phyloP scores from a whole-genome alignment of 2,888 invertebrate species.

The Tachina grossa region DNA sequence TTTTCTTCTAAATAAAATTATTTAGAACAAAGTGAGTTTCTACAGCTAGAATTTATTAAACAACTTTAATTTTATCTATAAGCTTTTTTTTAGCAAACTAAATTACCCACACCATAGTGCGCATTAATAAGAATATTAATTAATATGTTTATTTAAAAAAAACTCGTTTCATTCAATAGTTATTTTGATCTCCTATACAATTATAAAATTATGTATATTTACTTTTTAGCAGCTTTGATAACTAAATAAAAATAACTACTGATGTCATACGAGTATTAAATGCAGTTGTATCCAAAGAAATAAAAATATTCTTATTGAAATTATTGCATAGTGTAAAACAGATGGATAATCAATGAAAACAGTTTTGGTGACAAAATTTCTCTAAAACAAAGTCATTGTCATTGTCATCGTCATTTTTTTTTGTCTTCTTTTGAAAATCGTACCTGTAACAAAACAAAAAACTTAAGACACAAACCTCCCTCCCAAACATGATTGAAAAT shows the following conservation, averaged over 20 bases:
- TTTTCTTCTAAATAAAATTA: neutral
- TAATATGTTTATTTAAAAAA: neutral
- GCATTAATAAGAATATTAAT: conserved; percentile 33
- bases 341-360: too few species aligned
- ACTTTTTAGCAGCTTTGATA: neutral
- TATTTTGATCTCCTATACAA: neutral
- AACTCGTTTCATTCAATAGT: conserved; percentile 41
- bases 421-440: neutral
- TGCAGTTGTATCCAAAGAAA: neutral
- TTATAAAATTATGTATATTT: neutral
- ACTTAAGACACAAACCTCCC: conserved; percentile 55
- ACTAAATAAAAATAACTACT: conserved; percentile 26
- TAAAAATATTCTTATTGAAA: too few species aligned
- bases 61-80: conserved; percentile 12
- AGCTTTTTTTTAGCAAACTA: conserved; percentile 1
- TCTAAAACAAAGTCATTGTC: too few species aligned
- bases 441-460: conserved; percentile 39
- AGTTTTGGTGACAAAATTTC: too few species aligned
- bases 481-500: neutral
- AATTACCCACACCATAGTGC: conserved; percentile 42
- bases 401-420: too few species aligned
- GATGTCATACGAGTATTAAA: conserved; percentile 50
- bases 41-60: neutral
- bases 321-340: too few species aligned
- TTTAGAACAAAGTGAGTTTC: neutral